Conservation (phyloP, 2,888 invertebrate genomes). For the Tryphoninae sp. region DNA sequence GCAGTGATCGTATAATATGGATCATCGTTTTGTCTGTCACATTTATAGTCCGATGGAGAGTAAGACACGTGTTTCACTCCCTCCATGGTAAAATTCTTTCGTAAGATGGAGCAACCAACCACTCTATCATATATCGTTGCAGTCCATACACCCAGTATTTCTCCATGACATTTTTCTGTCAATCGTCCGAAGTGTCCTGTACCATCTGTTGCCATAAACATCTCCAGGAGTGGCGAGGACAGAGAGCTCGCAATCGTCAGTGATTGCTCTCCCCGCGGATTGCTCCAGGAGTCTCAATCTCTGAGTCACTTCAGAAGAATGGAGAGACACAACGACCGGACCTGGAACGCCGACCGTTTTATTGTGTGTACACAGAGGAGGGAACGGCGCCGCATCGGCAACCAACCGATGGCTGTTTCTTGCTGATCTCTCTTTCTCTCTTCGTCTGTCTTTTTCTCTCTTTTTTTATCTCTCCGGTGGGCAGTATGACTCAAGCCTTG, state of each 20-base stretch:
- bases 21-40: slow-evolving; percentile 32
- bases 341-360: slow-evolving; percentile 44
- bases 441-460: not conserved
- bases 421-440: not conserved
- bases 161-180: not conserved
- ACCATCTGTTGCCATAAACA: slow-evolving; percentile 50
- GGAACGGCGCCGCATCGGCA: slow-evolving; percentile 59
- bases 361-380: slow-evolving; percentile 36
- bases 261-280: slow-evolving; percentile 45
- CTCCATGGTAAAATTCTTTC: not conserved
- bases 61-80: slow-evolving; percentile 15
- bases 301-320: slow-evolving; percentile 42
- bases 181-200: not conserved
- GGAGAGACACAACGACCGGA: slow-evolving; percentile 34
- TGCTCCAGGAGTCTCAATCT: slow-evolving; percentile 35
- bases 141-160: too few relatives aligned
- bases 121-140: slow-evolving; percentile 1
- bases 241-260: slow-evolving; percentile 39
- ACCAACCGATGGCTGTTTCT: slow-evolving; percentile 54
- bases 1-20: slow-evolving; percentile 25
- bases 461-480: slow-evolving; percentile 32
- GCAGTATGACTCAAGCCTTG: slow-evolving; percentile 48
- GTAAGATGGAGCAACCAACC: slow-evolving; percentile 29
- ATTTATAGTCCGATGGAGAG: too few relatives aligned
- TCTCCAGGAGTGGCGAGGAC: slow-evolving; percentile 22